Evolutionary conservation across 2,113 vertebrate genomes (phyloP), one percentile per base, ranked within the genome.

Genomic region (Haemorhous mexicanus): DNA sequence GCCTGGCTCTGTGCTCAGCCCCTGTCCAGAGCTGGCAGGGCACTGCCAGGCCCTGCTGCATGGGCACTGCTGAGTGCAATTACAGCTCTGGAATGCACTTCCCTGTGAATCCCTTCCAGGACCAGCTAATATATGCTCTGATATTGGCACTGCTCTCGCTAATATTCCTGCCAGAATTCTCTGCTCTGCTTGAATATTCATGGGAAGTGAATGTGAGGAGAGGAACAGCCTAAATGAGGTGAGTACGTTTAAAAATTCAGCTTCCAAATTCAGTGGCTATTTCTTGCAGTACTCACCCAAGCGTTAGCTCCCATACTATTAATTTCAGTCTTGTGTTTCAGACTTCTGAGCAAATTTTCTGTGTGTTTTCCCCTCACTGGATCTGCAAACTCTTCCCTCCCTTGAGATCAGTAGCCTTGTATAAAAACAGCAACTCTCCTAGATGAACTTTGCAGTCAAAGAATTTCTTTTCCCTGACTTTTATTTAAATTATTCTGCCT

Each of bases 111-210:
- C 37, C 19, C 6, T 92, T 86, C 95, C 93, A 92, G 93, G 11
- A 6, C 52, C 7, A 28, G 94, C 89, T 93, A 83, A 95, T 78
- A 49, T 62, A 89, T 67, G 83, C 94, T 93, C 91, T 50, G 88
- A 77, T 86, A 66, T 22, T 92, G 95, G 96, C 93, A 84, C 83
- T 2, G 63, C 77, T 90, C 58, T 66, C 7, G 1, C 92, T 94
- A 84, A 94, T 92, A 90, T 70, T 86, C 64, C 90, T 94, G 95
- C 94, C 95, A 94, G 94, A 97, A 81, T 94, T 88, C 96, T 84
- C 90, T 56, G 61, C 93, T 93, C 90, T 73, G 76, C 83, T 94
- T 92, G 94, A 95, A 93, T 93, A 92, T 94, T 94, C 94, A 87
- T 90, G 88, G 94, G 13, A 35, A 91, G 88, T 0, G 50, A 83